phyloP scores from a whole-genome alignment of 2,888 invertebrate species.

The Alcis repandata region DNA sequence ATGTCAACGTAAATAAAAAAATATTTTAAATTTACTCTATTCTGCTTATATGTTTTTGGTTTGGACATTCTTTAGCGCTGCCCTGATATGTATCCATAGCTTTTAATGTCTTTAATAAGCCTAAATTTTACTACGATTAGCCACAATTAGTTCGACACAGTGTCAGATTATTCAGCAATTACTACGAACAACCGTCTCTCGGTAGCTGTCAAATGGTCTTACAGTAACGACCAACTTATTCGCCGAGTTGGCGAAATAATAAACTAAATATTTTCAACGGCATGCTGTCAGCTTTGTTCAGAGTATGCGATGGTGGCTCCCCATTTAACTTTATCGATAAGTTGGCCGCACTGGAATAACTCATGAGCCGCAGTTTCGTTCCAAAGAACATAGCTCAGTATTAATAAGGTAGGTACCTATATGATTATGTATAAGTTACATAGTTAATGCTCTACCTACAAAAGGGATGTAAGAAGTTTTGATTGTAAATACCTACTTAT shows the following conservation, averaged over 20 bases:
- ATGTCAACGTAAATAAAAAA: too few species aligned
- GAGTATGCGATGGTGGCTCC: neutral
- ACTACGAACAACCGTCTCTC: conserved; percentile 1
- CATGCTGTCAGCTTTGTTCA: neutral
- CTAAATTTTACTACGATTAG: conserved; percentile 5
- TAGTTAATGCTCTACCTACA: neutral
- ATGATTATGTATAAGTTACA: neutral
- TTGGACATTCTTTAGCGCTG: too few species aligned
- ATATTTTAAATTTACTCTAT: too few species aligned
- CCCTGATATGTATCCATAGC: neutral
- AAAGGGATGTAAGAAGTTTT: neutral
- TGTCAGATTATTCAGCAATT: conserved; percentile 1
- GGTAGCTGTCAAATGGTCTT: conserved; percentile 23
- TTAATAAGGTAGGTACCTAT: conserved; percentile 13
- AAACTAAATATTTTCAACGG: neutral
- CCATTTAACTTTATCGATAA: neutral
- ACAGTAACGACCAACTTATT: neutral
- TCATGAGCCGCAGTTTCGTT: neutral
- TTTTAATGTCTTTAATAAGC: neutral
- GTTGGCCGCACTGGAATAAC: neutral
- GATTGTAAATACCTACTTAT: too few species aligned
- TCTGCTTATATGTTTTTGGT: too few species aligned
- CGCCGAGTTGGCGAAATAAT: neutral
- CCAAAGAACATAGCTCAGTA: conserved; percentile 21
- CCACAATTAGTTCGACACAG: neutral